Evolutionary conservation across 2,113 vertebrate species (phyloP).

Genomic region (Scytalopus superciliaris): DNA sequence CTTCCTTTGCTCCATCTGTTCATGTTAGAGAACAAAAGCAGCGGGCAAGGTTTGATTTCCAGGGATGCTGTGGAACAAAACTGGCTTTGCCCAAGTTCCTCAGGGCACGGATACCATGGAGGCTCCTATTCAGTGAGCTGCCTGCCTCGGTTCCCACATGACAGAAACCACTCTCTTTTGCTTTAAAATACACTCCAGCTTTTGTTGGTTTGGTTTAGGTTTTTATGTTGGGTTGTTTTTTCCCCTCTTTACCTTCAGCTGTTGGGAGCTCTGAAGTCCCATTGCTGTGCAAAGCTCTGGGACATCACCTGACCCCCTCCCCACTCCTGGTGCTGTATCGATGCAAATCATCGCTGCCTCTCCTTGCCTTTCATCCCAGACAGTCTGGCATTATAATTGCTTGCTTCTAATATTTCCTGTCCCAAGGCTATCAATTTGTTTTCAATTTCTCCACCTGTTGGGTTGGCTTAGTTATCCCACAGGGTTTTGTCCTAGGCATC

Average conservation of each 20-base stretch:
- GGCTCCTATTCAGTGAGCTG: background rate
- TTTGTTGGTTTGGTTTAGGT: background rate
- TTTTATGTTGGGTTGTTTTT: background rate
- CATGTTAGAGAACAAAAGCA: rapidly evolving
- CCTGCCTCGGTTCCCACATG: background rate
- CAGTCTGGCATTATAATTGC: conserved; percentile 48
- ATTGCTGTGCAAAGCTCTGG: background rate
- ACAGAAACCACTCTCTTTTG: background rate
- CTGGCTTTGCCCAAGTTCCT: rapidly evolving
- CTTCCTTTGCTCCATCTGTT: background rate
- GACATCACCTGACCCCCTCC: background rate
- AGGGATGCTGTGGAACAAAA: background rate
- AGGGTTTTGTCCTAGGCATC: conserved; percentile 32
- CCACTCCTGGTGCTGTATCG: background rate
- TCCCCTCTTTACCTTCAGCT: background rate
- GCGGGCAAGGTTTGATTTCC: background rate
- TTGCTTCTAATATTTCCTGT: conserved; percentile 52
- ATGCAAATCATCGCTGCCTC: conserved; percentile 45
- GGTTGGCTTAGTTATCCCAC: conserved; percentile 26
- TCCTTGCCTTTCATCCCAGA: conserved; percentile 11
- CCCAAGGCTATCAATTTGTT: conserved; percentile 66
- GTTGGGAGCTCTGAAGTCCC: background rate
- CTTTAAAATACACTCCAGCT: rapidly evolving
- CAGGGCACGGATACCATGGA: background rate
- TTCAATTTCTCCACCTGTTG: conserved; percentile 43